Percentiles rank a stretch among this genome's conserved stretches.
Conservation (phyloP, 2,797 vertebrate genomes). For the Poecilia wingei region DNA sequence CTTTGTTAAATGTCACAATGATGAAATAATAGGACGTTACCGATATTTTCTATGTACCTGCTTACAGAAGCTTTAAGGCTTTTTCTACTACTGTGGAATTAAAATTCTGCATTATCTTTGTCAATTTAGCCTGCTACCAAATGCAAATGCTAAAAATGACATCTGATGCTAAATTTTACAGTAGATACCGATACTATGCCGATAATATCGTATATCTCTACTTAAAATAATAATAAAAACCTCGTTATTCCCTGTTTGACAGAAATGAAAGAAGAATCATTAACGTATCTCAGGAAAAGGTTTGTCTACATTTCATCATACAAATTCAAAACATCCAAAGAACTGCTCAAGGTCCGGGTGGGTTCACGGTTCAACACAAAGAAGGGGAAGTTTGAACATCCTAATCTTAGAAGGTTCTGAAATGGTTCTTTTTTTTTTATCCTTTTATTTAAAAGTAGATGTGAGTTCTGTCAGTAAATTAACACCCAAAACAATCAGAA, state of each 20-base stretch:
- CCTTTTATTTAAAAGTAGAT: not conserved
- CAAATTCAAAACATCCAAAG: not conserved
- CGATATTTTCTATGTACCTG: too few relatives aligned
- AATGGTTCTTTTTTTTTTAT: not conserved
- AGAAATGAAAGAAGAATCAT: not conserved
- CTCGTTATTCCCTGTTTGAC: not conserved
- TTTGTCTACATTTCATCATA: not conserved
- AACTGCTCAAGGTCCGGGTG: not conserved
- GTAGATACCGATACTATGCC: too few relatives aligned
- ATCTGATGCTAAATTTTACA: too few relatives aligned
- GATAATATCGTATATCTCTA: too few relatives aligned
- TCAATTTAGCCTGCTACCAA: too few relatives aligned
- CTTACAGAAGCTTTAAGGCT: too few relatives aligned
- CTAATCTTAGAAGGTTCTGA: not conserved
- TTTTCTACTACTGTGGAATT: too few relatives aligned
- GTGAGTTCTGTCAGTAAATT: not conserved
- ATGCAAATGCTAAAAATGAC: too few relatives aligned
- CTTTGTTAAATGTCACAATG: conserved; percentile 24
- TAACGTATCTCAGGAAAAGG: not conserved
- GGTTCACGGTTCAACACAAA: not conserved
- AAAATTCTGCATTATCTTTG: too few relatives aligned
- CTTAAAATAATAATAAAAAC: too few relatives aligned
- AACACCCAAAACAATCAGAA: not conserved
- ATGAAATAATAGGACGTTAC: conserved; percentile 1
- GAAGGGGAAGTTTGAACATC: not conserved